These are phyloP conservation scores for Motacilla tschutschensis DNA, from an alignment of 2,113 vertebrate genomes.

Conservation along the genomic window DNA sequence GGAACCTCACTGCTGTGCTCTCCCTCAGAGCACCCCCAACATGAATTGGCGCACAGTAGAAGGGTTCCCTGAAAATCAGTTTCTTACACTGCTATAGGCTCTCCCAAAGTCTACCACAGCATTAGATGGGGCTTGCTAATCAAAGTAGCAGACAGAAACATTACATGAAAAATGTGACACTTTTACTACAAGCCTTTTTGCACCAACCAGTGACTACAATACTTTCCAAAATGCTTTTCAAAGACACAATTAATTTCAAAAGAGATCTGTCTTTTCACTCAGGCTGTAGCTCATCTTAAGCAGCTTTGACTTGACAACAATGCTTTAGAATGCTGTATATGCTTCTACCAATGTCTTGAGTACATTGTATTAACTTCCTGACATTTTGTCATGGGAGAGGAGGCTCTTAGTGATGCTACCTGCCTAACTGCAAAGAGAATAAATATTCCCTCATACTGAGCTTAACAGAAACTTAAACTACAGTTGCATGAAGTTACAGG, in stretches of 20 bases:
- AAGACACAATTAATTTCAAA: background rate
- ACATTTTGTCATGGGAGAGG: background rate
- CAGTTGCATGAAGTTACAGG: background rate
- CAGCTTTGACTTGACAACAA: background rate
- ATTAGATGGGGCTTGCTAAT: background rate
- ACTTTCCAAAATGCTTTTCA: background rate
- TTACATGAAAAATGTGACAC: background rate
- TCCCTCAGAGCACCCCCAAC: rapidly evolving
- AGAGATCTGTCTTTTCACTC: background rate
- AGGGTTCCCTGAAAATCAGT: background rate
- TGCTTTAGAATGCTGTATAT: background rate
- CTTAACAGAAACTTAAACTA: background rate
- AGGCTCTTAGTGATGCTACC: background rate
- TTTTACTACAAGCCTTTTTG: background rate
- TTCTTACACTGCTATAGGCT: background rate
- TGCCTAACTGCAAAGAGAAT: background rate
- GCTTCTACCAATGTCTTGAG: background rate
- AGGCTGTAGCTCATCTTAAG: background rate
- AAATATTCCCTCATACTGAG: background rate
- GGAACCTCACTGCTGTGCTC: rapidly evolving
- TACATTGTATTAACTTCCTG: background rate
- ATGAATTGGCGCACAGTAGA: rapidly evolving
- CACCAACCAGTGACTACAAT: background rate
- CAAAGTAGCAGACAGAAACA: background rate
- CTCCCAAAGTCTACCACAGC: background rate